Base-by-base conservation (phyloP, 1,140 invertebrate species). In the Lutraria rhynchaena region DNA sequence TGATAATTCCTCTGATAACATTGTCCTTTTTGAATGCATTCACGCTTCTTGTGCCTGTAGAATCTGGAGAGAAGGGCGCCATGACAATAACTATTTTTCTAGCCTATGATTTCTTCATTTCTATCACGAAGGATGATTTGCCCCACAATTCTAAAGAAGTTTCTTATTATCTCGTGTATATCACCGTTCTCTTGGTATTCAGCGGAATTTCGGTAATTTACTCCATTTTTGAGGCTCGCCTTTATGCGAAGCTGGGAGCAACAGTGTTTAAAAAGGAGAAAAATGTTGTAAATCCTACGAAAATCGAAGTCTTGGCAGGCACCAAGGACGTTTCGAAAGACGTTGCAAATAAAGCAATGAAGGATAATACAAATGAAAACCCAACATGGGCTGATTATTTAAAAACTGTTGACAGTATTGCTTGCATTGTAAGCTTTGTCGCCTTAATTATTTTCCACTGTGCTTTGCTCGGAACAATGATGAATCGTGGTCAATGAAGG, bases 41-140 rank as follows among this genome's bases (percentile, higher is more conserved):
- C 4, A 37, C 37, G 11, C 55, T 71, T 46, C 29, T 71, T 13
- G 49, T 71, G 4, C 69, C 69, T 1, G 24, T 74, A 11, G 55
- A 74, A 0, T 74, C 70, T 7, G 70, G 70, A 22, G 70, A 74
- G 29, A 74, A 74, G 70, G 70, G 70, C 7, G 33, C 53, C 0
- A 29, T 74, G 5, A 31, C 70, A 15, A 74, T 74, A 15, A 74
- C 70, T 13, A n/a, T 74, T 11, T 74, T 74, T 41, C 53, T 74
- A 17, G 37, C 70, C 22, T 74, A 74, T 60, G 51, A 31, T 44
- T 27, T 74, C 51, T 57, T 74, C 41, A 27, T 58, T 15, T 58
- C 70, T n/a, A 74, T 74, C 55, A 58, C 44, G 15, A 74, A 24
- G 19, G 70, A 74, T 7, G 27, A 51, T 33, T 33, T 74, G 13